phyloP scores from a whole-genome alignment of 2,113 vertebrate species.

The Thamnophis sirtalis region DNA sequence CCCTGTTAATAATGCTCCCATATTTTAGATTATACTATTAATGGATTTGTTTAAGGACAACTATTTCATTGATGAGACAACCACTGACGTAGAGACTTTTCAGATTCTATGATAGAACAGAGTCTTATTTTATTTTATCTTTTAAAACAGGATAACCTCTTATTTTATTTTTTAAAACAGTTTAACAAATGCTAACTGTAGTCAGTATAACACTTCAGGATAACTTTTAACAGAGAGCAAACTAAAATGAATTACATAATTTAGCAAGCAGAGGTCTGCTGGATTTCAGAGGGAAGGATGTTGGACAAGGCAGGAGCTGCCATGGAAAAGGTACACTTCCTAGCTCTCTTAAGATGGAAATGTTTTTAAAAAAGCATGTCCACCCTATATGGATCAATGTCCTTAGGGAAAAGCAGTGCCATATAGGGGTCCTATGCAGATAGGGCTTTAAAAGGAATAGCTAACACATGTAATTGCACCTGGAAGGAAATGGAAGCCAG shows the following conservation, averaged over 20 bases:
- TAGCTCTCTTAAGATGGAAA: neutral
- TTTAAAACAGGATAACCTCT: neutral
- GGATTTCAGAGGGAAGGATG: neutral
- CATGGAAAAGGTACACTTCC: neutral
- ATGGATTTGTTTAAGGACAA: neutral
- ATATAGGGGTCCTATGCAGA: neutral
- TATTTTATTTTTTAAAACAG: neutral
- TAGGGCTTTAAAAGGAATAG: neutral
- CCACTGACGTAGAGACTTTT: neutral
- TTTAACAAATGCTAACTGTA: neutral
- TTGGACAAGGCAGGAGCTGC: neutral
- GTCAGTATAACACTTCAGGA: neutral
- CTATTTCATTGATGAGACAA: neutral
- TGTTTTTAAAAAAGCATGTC: neutral
- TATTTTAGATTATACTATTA: neutral
- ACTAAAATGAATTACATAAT: neutral
- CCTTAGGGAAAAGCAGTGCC: neutral
- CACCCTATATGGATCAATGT: neutral
- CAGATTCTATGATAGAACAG: neutral
- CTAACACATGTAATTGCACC: neutral
- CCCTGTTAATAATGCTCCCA: neutral
- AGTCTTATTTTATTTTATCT: neutral
- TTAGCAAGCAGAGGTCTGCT: neutral
- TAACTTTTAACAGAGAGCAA: neutral
- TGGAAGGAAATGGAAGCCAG: neutral